Evolutionary conservation across 1,140 invertebrate genomes (phyloP).

Genomic region (Samia ricini): DNA sequence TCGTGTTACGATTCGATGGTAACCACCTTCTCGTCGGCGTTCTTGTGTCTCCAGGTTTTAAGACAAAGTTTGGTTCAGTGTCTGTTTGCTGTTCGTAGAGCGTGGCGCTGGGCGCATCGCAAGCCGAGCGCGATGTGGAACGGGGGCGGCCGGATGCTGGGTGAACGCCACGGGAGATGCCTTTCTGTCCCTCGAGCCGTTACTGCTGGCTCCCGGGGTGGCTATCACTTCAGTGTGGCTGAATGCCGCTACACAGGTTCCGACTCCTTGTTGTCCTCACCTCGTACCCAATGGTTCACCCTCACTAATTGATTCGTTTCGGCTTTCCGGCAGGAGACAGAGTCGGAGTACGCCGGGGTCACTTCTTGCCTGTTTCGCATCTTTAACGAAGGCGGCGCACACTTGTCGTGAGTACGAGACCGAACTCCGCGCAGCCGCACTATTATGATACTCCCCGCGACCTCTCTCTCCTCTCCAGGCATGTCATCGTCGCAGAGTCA

Average conservation of each 20-base stretch:
- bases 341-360: slow-evolving; percentile 53
- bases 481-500: neutral
- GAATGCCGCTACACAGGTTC: slow-evolving; percentile 50
- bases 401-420: slow-evolving; percentile 42
- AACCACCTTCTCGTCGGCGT: neutral
- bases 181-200: slow-evolving; percentile 44
- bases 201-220: slow-evolving; percentile 31
- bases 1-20: slow-evolving; percentile 34
- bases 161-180: slow-evolving; percentile 26
- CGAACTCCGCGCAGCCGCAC: neutral
- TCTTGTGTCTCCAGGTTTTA: neutral
- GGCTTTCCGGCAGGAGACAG: slow-evolving; percentile 34
- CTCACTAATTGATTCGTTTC: too few species aligned
- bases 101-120: slow-evolving; percentile 26
- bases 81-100: slow-evolving; percentile 18
- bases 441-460: neutral
- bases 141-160: slow-evolving; percentile 47
- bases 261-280: neutral
- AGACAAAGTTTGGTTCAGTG: neutral
- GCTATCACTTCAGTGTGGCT: slow-evolving; percentile 53
- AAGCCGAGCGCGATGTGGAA: slow-evolving; percentile 29
- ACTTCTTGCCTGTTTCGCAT: slow-evolving; percentile 45
- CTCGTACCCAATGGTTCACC: neutral
- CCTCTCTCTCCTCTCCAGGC: neutral
- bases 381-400: slow-evolving; percentile 50